These are phyloP conservation scores for Hanleya hanleyi DNA, from an alignment of 2,888 invertebrate species.

Conservation along the genomic window DNA sequence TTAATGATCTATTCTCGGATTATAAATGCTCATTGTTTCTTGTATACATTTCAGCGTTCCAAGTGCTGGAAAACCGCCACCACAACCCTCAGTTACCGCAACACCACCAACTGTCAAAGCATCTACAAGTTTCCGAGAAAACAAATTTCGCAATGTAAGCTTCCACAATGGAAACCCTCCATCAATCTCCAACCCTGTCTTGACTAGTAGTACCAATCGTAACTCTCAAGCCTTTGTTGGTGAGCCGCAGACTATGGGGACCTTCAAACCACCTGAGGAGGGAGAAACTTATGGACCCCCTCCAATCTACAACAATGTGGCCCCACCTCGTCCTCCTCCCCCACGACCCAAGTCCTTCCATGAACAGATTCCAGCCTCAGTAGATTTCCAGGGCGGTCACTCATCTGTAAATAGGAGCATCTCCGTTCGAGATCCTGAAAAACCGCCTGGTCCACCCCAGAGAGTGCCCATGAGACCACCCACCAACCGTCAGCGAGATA, in stretches of 20 bases:
- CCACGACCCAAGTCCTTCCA: background rate
- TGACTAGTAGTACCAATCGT: background rate
- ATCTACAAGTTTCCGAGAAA: background rate
- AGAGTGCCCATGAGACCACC: background rate
- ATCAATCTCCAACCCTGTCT: background rate
- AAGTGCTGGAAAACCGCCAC: background rate
- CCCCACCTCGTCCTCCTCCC: conserved; percentile 1
- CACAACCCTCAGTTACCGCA: background rate
- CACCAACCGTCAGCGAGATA: background rate
- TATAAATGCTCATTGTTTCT: background rate
- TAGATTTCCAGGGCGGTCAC: background rate
- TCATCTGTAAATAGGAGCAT: background rate
- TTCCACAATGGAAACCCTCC: background rate
- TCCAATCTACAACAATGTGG: background rate
- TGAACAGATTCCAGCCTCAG: background rate
- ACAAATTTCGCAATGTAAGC: conserved; percentile 1
- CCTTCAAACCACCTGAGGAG: background rate
- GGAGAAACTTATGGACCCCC: too few relatives aligned
- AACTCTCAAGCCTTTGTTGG: background rate
- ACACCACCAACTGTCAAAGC: background rate
- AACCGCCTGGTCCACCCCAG: background rate
- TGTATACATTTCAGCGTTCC: background rate
- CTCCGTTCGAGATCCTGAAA: background rate
- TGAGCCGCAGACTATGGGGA: background rate
- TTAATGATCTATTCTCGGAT: background rate